Conservation (phyloP, 2,113 vertebrate species). For the Pagrus major region DNA sequence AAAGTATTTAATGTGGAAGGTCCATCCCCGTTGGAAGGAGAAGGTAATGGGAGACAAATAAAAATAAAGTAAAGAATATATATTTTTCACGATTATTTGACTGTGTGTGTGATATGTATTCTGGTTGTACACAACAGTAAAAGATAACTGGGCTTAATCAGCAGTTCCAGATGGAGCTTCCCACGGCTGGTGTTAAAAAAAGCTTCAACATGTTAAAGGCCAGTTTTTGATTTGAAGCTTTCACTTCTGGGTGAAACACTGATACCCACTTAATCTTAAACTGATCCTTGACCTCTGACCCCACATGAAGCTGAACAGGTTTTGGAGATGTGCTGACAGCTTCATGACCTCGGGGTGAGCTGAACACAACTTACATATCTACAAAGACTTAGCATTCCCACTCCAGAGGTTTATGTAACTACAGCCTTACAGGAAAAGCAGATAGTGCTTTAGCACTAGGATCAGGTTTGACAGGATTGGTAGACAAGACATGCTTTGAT, state of each 20-base stretch:
- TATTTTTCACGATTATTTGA: background rate
- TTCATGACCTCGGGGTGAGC: constrained; percentile 17
- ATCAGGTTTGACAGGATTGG: background rate
- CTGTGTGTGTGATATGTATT: background rate
- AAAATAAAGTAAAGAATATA: background rate
- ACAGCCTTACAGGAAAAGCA: background rate
- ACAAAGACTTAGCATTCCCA: background rate
- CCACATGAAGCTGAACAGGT: constrained; percentile 41
- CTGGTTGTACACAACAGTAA: background rate
- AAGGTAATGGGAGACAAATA: background rate
- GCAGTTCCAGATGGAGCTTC: background rate
- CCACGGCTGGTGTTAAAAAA: background rate
- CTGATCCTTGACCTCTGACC: background rate
- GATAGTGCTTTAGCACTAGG: background rate
- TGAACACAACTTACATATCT: background rate
- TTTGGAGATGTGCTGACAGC: background rate
- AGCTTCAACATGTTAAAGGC: background rate
- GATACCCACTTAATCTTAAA: constrained; percentile 5
- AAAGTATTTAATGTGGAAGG: background rate
- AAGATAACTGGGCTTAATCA: background rate
- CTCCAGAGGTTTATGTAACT: background rate
- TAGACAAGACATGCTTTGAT: background rate
- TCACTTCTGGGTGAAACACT: constrained; percentile 7
- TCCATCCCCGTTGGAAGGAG: background rate
- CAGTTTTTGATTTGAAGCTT: constrained; percentile 10